Percentiles rank a stretch among this genome's conserved stretches.
Conservation (phyloP, 2,888 invertebrate genomes). For the Keiferia lycopersicella region DNA sequence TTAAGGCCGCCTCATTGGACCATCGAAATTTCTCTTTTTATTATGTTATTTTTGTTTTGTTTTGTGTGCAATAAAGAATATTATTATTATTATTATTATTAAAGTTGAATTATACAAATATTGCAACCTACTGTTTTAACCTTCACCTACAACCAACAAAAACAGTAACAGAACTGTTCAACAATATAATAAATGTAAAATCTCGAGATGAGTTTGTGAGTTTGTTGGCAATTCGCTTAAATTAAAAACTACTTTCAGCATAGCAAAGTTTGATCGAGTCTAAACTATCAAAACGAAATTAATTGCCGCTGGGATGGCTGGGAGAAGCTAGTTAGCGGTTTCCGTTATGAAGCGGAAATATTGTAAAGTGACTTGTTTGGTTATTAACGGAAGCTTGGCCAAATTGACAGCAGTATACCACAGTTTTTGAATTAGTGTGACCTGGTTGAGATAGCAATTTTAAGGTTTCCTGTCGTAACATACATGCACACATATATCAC, state of each 20-base stretch:
- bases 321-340: conserved; percentile 15
- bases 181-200: conserved; percentile 28
- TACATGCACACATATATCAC: not conserved
- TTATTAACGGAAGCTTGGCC: not conserved
- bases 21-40: no score
- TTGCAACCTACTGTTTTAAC: not conserved
- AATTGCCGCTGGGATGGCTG: conserved; percentile 39
- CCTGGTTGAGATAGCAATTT: no score
- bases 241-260: conserved; percentile 43
- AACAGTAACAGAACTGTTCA: not conserved
- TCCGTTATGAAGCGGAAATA: conserved; percentile 3
- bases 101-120: no score
- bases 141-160: not conserved
- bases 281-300: conserved; percentile 58
- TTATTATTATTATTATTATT: no score
- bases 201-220: conserved; percentile 30
- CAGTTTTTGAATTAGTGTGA: no score
- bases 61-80: no score
- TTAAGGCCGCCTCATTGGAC: no score
- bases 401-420: no score
- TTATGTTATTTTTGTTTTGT: no score
- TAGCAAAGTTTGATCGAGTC: conserved; percentile 55
- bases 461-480: no score
- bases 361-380: conserved; percentile 8
- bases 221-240: conserved; percentile 27